Conservation (phyloP, 2,888 invertebrate genomes). For the Stramonita haemastoma region DNA sequence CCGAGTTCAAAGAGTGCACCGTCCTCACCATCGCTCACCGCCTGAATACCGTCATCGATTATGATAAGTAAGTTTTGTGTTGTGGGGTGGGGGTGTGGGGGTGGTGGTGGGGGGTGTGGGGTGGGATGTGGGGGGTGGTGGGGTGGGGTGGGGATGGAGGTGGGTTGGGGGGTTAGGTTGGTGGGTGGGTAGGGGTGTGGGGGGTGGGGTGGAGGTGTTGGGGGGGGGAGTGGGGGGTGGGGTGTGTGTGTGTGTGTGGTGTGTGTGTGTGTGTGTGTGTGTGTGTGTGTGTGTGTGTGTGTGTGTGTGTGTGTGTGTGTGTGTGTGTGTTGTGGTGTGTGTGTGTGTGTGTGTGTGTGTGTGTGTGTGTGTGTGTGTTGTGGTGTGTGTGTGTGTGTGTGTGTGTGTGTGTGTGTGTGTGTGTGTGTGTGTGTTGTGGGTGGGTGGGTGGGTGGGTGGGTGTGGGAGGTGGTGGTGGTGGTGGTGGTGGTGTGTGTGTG, state of each 20-base stretch:
- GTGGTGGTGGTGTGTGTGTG: too few species aligned
- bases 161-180: too few species aligned
- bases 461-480: too few species aligned
- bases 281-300: slow-evolving; percentile 1
- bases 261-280: neutral
- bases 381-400: neutral
- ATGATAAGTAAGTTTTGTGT: neutral
- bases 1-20: slow-evolving; percentile 80
- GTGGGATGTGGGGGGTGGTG: too few species aligned
- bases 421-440: neutral
- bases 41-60: slow-evolving; percentile 22
- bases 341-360: neutral
- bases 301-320: neutral
- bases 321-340: neutral
- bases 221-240: neutral
- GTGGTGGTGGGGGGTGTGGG: too few species aligned
- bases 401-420: neutral
- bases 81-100: too few species aligned
- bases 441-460: too few species aligned
- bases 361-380: neutral
- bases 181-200: slow-evolving; percentile 60
- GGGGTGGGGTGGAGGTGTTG: slow-evolving; percentile 81
- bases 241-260: neutral
- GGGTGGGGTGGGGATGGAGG: too few species aligned
- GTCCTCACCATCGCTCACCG: slow-evolving; percentile 64